A percentile compares a stretch with the other conserved stretches of the same genome.
Conservation (phyloP, 2,888 invertebrate genomes). For the Hetaerina titia region DNA sequence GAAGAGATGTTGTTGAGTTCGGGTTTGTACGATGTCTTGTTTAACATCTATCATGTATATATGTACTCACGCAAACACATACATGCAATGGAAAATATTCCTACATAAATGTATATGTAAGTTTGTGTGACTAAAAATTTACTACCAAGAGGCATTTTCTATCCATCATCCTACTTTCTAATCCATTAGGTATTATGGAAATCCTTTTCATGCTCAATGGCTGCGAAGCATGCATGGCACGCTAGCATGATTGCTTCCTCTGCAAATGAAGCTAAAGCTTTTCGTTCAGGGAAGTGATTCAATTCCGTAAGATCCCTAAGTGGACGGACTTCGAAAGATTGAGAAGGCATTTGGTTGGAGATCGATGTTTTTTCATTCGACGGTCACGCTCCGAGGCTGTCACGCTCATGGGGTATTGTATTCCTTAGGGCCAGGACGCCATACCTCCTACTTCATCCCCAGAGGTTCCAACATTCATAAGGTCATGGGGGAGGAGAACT, state of each 20-base stretch:
- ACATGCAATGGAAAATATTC: no score
- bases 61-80: no score
- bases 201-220: neutral
- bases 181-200: neutral
- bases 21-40: no score
- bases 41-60: no score
- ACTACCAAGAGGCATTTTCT: neutral
- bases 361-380: neutral
- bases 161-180: neutral
- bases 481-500: neutral
- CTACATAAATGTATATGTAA: no score
- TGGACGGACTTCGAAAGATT: neutral
- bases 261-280: neutral
- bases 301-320: neutral
- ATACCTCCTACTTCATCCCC: no score
- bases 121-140: neutral
- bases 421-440: neutral
- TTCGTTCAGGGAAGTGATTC: neutral
- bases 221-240: neutral
- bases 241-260: neutral
- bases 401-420: neutral
- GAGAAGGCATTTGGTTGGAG: neutral
- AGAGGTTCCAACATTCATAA: neutral
- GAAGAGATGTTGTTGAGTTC: no score
- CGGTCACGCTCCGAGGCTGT: neutral